Base-by-base conservation (phyloP, 2,888 invertebrate genomes). In the Spisula solida region DNA sequence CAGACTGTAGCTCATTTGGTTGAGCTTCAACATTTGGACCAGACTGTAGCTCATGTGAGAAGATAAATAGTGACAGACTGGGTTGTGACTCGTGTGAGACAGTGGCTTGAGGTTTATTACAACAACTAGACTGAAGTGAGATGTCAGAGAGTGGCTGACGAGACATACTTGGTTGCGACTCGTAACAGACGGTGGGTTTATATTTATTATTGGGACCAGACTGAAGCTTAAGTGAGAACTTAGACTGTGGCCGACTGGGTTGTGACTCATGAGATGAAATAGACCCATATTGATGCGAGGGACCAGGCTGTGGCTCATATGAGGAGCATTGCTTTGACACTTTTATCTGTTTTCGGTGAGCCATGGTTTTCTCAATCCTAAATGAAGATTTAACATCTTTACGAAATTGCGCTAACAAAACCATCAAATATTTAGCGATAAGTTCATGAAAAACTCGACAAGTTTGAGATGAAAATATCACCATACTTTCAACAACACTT, bases 331-430 rank as follows among this genome's bases (percentile, higher is more conserved):
- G 34, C 29, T 84, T 84, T 2, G 25, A 48, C 20, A 84, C 75
- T 51, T 84, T 75, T 8, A 84, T 84, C 34, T 84, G 84, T 20
- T n/a, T n/a, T n/a, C n/a, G n/a, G n/a, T n/a, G n/a, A n/a, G n/a
- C n/a, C n/a, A n/a, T n/a, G n/a, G n/a, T 84, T 84, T 84, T 84
- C 29, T 84, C 84, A 47, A 84, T 31, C 14, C 31, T 70, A 84
- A 29, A 84, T 8, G 75, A 47, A 75, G 51, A 70, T 20, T 70
- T 84, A 16, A 84, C 20, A 51, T 84, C 75, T 78, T 78, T 78
- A 31, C 84, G 47, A 48, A 84, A 84, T 34, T 84, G 84, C 20
- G 78, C 48, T 25, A 84, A 29, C 25, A 84, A 34, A 29, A 84
- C 78, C 47, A 47, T 78, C 6, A 84, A n/a, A 75, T 84, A 84